Base-by-base conservation (phyloP, 2,888 invertebrate species). In the Xestia ashworthii region DNA sequence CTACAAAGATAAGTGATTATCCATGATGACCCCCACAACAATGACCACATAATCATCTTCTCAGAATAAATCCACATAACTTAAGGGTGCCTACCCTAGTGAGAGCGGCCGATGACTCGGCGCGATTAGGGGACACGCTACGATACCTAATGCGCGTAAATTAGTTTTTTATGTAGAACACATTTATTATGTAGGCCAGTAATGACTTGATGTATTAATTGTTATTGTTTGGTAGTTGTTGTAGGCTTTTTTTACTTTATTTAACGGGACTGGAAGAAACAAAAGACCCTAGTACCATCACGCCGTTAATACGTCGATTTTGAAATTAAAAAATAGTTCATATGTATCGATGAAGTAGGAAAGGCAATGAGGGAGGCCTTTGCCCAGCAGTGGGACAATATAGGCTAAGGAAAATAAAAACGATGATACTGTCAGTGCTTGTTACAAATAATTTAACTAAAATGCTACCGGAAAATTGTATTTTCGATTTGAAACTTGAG, bases 71-170 rank as follows among this genome's bases (percentile, higher is more conserved):
- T 32, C 38, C 38, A 19, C 62, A 66, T 22, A 73, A 69, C 48
- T 58, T 70, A 22, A 67, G 55, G 53, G 70, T 66, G 74, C 2
- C 58, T 16, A 6, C 83, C 87, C 84, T 87, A 81, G 76, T 65
- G 79, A 78, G 83, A 79, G 81, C 75, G 80, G 67, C 25, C 89
- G 78, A 85, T 88, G 88, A 87, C 86, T 82, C n/a, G 75, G 64
- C 86, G 76, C 80, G 85, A 85, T 84, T 85, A 82, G 62, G 53
- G 64, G 70, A 62, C 82, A 81, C 78, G 82, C 79, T 69, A 85
- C 73, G 83, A 85, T 88, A 84, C 82, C 84, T 83, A 87, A 84
- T 80, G 85, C 69, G 80, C 80, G 84, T 81, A 85, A 85, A 83
- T 85, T 77, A 67, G 82, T 75, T 87, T 81, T 77, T 82, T 80